Conservation (phyloP, 1,140 invertebrate species). For the Contarinia nasturtii region DNA sequence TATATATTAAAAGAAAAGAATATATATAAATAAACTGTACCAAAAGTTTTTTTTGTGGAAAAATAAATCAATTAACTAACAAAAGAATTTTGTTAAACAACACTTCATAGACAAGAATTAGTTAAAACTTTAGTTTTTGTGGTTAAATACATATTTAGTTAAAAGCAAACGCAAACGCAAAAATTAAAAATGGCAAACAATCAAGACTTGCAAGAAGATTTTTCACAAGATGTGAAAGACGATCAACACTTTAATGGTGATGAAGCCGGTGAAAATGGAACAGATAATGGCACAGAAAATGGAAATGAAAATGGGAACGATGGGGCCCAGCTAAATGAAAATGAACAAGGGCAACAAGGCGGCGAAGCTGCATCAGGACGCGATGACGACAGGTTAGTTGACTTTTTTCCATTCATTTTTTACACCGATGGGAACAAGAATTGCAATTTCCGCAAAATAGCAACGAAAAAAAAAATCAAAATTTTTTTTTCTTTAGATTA, state of each 20-base stretch:
- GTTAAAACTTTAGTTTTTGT: too few relatives aligned
- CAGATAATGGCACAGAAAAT: slow-evolving; percentile 36
- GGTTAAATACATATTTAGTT: background rate
- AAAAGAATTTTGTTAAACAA: too few relatives aligned
- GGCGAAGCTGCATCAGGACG: slow-evolving; percentile 38
- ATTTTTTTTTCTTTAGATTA: background rate
- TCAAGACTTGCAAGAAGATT: slow-evolving; percentile 30
- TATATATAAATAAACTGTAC: too few relatives aligned
- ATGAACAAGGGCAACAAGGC: slow-evolving; percentile 9
- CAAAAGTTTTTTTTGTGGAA: too few relatives aligned
- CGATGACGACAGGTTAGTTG: slow-evolving; percentile 49
- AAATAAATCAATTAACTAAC: too few relatives aligned
- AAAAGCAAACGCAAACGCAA: background rate
- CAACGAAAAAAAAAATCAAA: background rate
- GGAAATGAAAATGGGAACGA: slow-evolving; percentile 14
- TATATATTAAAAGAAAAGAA: too few relatives aligned
- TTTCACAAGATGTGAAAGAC: slow-evolving; percentile 44
- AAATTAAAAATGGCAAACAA: background rate
- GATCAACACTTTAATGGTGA: slow-evolving; percentile 32
- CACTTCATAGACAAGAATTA: too few relatives aligned
- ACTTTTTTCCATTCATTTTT: slow-evolving; percentile 5
- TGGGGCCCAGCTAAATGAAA: background rate
- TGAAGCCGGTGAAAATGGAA: slow-evolving; percentile 36
- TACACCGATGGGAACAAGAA: background rate
- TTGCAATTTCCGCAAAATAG: background rate